Conservation (phyloP, 2,888 invertebrate species). For the Amphipyra berbera region DNA sequence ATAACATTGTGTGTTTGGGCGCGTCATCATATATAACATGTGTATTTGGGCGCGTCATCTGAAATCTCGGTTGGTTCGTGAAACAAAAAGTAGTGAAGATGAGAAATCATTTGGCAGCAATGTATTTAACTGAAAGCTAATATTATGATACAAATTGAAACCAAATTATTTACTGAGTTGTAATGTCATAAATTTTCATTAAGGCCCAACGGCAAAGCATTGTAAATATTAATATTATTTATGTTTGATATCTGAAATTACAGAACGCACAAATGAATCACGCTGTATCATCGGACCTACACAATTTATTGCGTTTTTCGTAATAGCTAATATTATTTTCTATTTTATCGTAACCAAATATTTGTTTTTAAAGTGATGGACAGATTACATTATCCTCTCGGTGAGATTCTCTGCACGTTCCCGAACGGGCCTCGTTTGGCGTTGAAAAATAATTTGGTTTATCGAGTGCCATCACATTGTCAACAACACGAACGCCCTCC, state of each 20-base stretch:
- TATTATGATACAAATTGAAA: background rate
- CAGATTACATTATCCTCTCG: background rate
- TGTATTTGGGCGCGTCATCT: too few relatives aligned
- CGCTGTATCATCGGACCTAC: conserved; percentile 1
- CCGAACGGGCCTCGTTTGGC: background rate
- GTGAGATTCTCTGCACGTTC: background rate
- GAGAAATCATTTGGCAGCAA: too few relatives aligned
- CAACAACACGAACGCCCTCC: conserved; percentile 9
- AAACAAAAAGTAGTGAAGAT: too few relatives aligned
- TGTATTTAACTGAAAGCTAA: background rate
- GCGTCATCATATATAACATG: too few relatives aligned
- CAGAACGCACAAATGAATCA: conserved; percentile 12
- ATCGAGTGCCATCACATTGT: conserved; percentile 1
- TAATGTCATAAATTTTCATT: background rate
- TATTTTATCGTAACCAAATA: conserved; percentile 1
- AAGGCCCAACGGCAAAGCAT: background rate
- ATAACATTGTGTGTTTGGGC: too few relatives aligned
- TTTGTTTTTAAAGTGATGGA: conserved; percentile 5
- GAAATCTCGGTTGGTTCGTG: too few relatives aligned
- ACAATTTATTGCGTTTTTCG: background rate
- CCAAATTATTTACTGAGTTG: background rate
- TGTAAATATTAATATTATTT: conserved; percentile 13
- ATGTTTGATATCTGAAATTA: conserved; percentile 14
- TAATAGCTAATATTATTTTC: background rate
- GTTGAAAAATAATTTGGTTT: background rate